These are phyloP conservation scores for Quadroppia sp. DNA, from an alignment of 2,888 invertebrate genomes.

Conservation along the genomic window DNA sequence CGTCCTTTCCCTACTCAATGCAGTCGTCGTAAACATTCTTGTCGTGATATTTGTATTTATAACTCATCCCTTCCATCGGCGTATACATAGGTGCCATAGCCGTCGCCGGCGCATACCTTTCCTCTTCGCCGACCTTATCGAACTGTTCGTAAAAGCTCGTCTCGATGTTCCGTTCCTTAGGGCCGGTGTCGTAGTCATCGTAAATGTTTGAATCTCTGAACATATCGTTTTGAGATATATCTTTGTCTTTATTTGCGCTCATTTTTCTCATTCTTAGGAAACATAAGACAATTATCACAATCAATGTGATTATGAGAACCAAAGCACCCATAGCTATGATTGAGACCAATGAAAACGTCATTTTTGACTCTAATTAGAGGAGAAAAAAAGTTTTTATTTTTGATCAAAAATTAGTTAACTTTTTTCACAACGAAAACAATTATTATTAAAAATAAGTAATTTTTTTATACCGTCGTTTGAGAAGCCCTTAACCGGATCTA, in stretches of 20 bases:
- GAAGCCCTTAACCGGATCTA: no score
- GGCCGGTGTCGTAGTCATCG: neutral
- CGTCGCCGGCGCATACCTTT: neutral
- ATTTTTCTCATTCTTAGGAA: slow-evolving; percentile 24
- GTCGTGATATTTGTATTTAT: neutral
- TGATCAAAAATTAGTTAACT: neutral
- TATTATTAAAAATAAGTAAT: neutral
- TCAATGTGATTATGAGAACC: slow-evolving; percentile 23
- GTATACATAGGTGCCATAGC: neutral
- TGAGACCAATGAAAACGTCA: neutral
- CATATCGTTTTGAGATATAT: neutral
- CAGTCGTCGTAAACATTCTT: slow-evolving; percentile 20
- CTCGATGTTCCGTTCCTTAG: neutral
- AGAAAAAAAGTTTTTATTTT: no score
- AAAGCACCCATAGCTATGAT: slow-evolving; percentile 30
- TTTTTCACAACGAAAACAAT: neutral
- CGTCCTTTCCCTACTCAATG: neutral
- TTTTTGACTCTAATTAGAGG: no score
- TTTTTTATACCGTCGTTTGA: no score
- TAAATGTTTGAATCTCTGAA: neutral
- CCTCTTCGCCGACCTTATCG: slow-evolving; percentile 9
- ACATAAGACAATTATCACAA: slow-evolving; percentile 11
- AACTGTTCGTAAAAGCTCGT: no score
- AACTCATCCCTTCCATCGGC: neutral
- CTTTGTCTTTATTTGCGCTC: no score